Evolutionary conservation across 2,797 vertebrate species (phyloP).

Genomic region (Sebastes matsubarae): DNA sequence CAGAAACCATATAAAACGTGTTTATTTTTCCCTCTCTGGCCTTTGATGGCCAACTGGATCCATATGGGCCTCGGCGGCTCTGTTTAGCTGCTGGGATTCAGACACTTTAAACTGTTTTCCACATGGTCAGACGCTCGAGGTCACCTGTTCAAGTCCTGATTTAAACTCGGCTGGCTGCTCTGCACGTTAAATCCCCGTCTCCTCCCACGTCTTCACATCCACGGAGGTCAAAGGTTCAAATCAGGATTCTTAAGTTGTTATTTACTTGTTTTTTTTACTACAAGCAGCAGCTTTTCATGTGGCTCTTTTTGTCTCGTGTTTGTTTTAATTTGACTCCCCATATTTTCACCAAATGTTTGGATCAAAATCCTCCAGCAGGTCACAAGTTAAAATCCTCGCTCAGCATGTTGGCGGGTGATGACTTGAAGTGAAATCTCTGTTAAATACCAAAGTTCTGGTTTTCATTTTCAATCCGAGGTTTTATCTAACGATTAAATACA

Average conservation of each 20-base stretch:
- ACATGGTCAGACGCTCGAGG: constrained; percentile 35
- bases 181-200: constrained; percentile 24
- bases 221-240: constrained; percentile 31
- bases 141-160: constrained; percentile 47
- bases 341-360: constrained; percentile 54
- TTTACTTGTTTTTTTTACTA: constrained; percentile 10
- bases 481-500: constrained; percentile 6
- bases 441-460: constrained; percentile 18
- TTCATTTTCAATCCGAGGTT: constrained; percentile 19
- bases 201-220: constrained; percentile 12
- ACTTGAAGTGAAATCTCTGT: not conserved
- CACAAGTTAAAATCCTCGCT: constrained; percentile 42
- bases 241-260: not conserved
- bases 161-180: constrained; percentile 24
- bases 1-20: constrained; percentile 63
- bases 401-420: constrained; percentile 13
- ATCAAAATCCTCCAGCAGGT: constrained; percentile 27
- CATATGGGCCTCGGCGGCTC: constrained; percentile 54
- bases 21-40: constrained; percentile 66
- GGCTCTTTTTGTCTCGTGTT: constrained; percentile 23
- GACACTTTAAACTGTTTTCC: constrained; percentile 55
- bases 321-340: constrained; percentile 41
- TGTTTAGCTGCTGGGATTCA: constrained; percentile 54
- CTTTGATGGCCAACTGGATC: constrained; percentile 74
- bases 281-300: constrained; percentile 13